Evolutionary conservation across 2,888 invertebrate species (phyloP).

Genomic region (Protodeltote pygarga): DNA sequence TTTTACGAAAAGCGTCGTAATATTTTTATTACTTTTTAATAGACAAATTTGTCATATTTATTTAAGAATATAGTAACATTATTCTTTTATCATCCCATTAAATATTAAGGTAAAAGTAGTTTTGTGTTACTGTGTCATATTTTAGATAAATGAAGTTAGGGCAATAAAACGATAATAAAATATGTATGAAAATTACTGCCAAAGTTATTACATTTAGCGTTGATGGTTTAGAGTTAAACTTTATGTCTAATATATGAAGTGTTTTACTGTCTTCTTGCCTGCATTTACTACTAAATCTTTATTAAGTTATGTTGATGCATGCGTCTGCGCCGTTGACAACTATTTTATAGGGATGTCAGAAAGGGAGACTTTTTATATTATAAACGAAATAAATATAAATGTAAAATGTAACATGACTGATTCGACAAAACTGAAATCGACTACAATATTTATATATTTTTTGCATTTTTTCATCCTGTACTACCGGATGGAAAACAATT

Average conservation of each 20-base stretch:
- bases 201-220: constrained; percentile 1
- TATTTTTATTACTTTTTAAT: constrained; percentile 9
- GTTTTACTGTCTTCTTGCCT: constrained; percentile 30
- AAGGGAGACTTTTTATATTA: constrained; percentile 11
- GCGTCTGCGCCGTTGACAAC: constrained; percentile 18
- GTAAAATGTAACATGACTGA: too few relatives aligned
- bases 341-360: constrained; percentile 34
- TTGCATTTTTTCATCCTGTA: too few relatives aligned
- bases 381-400: background rate
- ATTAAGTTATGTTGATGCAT: constrained; percentile 33
- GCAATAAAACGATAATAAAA: constrained; percentile 3
- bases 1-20: constrained; percentile 2
- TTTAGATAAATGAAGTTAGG: background rate
- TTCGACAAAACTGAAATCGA: too few relatives aligned
- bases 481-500: too few relatives aligned
- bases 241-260: constrained; percentile 28
- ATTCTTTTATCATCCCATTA: constrained; percentile 33
- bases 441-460: too few relatives aligned
- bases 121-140: constrained; percentile 4
- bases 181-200: constrained; percentile 1
- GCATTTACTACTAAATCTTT: constrained; percentile 48
- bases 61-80: constrained; percentile 5
- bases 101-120: constrained; percentile 17
- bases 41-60: constrained; percentile 16
- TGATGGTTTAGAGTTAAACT: constrained; percentile 19